These are phyloP conservation scores for Lemur catta DNA, from an alignment of 2,797 vertebrate species.

Conservation along the genomic window DNA sequence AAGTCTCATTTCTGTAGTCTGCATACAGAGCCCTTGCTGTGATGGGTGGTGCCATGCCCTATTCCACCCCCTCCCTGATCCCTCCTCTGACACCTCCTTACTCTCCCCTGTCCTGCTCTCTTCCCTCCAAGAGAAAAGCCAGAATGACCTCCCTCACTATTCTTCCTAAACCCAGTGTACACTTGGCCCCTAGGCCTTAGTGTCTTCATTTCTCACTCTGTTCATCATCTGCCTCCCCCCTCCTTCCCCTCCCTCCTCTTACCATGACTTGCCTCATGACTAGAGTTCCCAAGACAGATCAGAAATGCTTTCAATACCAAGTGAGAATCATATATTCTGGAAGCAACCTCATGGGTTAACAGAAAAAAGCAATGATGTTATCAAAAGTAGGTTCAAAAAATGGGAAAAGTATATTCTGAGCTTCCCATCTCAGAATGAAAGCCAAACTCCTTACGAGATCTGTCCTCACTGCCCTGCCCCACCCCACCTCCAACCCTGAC, in stretches of 20 bases:
- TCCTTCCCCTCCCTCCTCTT: too few species aligned
- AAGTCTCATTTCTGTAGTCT: not conserved
- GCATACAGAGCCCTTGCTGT: not conserved
- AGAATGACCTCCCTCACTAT: not conserved
- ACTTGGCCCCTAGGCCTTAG: not conserved
- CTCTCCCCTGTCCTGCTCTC: not conserved
- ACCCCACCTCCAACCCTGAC: not conserved
- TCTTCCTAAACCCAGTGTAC: not conserved
- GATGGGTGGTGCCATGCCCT: not conserved
- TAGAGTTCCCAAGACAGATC: not conserved
- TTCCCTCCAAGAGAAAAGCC: not conserved
- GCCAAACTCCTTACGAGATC: not conserved
- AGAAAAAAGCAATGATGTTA: not conserved
- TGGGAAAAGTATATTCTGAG: not conserved
- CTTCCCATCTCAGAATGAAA: not conserved
- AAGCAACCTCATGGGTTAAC: not conserved
- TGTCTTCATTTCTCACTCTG: not conserved
- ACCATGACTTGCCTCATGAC: not conserved
- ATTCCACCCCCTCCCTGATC: not conserved
- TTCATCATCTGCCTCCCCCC: not conserved
- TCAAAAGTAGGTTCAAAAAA: not conserved
- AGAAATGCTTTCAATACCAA: not conserved
- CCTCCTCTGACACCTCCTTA: not conserved
- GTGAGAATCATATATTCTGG: not conserved
- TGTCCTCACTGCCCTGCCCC: not conserved